Evolutionary conservation across 2,888 invertebrate genomes (phyloP).

Genomic region (Tuta absoluta): DNA sequence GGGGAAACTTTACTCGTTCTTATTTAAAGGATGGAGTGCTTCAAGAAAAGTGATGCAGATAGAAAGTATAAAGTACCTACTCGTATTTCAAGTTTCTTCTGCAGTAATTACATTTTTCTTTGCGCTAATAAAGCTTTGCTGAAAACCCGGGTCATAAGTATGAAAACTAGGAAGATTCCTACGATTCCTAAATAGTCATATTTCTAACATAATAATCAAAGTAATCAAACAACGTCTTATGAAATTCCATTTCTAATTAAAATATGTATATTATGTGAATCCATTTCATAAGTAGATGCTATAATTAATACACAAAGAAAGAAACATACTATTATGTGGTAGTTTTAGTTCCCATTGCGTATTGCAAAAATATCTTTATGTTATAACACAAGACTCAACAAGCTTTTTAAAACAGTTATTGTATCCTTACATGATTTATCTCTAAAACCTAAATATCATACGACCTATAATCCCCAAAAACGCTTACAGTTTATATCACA

Average conservation of each 20-base stretch:
- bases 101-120: slow-evolving; percentile 11
- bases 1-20: slow-evolving; percentile 58
- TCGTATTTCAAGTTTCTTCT: slow-evolving; percentile 33
- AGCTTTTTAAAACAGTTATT: too few species aligned
- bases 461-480: background rate
- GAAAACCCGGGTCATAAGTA: background rate
- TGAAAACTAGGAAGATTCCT: background rate
- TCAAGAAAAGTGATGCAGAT: slow-evolving; percentile 31
- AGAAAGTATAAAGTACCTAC: slow-evolving; percentile 18
- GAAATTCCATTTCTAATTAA: too few species aligned
- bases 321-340: too few species aligned
- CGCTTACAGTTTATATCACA: slow-evolving; percentile 9
- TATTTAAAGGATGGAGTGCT: slow-evolving; percentile 39
- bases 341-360: too few species aligned
- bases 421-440: background rate
- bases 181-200: background rate
- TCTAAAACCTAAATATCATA: background rate
- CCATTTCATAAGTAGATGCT: too few species aligned
- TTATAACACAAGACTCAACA: too few species aligned
- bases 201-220: too few species aligned
- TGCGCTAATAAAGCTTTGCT: background rate
- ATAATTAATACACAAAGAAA: too few species aligned
- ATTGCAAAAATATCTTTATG: too few species aligned
- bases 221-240: too few species aligned
- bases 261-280: too few species aligned